Conservation (phyloP, 2,113 vertebrate genomes). For the Perca fluviatilis region DNA sequence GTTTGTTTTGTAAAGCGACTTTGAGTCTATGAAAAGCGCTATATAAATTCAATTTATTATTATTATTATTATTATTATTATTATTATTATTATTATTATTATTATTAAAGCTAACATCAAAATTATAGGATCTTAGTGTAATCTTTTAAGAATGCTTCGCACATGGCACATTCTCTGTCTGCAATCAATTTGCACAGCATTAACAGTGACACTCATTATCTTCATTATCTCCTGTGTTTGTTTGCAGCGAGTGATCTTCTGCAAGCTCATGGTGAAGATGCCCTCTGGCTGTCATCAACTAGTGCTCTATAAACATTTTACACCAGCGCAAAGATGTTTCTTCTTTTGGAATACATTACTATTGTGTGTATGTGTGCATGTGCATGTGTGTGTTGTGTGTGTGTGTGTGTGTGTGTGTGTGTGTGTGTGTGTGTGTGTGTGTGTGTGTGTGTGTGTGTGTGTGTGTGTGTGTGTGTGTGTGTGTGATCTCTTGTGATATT, state of each 20-base stretch:
- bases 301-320: conserved; percentile 41
- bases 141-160: conserved; percentile 67
- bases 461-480: conserved; percentile 20
- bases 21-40: too few relatives aligned
- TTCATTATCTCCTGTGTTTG: conserved; percentile 49
- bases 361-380: conserved; percentile 10
- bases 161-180: conserved; percentile 60
- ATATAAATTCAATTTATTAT: too few relatives aligned
- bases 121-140: conserved; percentile 66
- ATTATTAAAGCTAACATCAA: conserved; percentile 45
- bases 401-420: conserved; percentile 19
- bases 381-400: conserved; percentile 1
- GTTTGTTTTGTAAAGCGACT: too few relatives aligned
- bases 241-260: conserved; percentile 34
- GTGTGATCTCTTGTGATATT: conserved; percentile 31
- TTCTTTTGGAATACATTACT: conserved; percentile 31
- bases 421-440: conserved; percentile 21
- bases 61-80: too few relatives aligned
- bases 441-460: conserved; percentile 3
- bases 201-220: conserved; percentile 50
- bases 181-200: conserved; percentile 69
- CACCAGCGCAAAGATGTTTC: conserved; percentile 29
- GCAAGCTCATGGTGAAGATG: conserved; percentile 27
- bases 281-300: conserved; percentile 45
- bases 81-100: too few relatives aligned